Conservation (phyloP, 1,140 invertebrate genomes). For the Popillia japonica region DNA sequence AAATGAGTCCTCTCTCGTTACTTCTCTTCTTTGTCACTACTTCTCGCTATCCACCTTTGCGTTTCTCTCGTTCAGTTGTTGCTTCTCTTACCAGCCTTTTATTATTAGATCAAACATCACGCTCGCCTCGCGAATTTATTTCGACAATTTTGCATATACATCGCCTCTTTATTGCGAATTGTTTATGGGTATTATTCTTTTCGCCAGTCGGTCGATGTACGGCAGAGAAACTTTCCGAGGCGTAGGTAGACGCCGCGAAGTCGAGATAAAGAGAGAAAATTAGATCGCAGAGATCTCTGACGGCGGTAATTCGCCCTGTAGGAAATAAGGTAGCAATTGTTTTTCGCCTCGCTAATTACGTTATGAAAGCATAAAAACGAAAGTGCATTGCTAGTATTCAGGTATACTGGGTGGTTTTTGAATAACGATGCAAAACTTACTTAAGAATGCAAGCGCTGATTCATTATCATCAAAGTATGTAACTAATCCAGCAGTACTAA, state of each 20-base stretch:
- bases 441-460: too few relatives aligned
- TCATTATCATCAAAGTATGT: too few relatives aligned
- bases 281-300: neutral
- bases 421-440: too few relatives aligned
- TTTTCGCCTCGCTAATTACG: conserved; percentile 16
- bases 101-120: conserved; percentile 34
- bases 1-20: conserved; percentile 41
- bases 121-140: conserved; percentile 30
- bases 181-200: conserved; percentile 26
- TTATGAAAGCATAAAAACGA: conserved; percentile 12
- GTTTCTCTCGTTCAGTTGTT: conserved; percentile 21
- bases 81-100: neutral
- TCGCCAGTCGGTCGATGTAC: neutral
- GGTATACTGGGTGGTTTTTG: neutral
- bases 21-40: neutral
- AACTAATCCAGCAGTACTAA: too few relatives aligned
- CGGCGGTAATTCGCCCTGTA: conserved; percentile 3
- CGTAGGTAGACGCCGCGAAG: neutral
- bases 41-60: conserved; percentile 2
- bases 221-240: neutral
- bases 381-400: neutral
- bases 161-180: conserved; percentile 26
- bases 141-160: conserved; percentile 37
- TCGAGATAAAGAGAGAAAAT: neutral
- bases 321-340: conserved; percentile 30